Evolutionary conservation across 2,797 vertebrate species (phyloP).

Genomic region (Propithecus perrieri): DNA sequence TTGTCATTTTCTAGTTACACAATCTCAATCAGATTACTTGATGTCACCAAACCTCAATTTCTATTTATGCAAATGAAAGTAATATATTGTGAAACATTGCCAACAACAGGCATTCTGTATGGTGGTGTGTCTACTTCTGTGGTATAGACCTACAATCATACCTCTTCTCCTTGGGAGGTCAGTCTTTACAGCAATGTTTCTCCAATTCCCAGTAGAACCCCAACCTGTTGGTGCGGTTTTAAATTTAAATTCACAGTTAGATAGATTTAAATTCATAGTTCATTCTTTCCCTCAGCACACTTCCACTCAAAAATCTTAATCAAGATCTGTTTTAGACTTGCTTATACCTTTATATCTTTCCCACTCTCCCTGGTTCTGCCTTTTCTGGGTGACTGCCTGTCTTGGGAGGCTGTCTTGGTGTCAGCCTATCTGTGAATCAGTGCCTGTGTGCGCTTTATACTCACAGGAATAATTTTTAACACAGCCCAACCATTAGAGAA

Average conservation of each 20-base stretch:
- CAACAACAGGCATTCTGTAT: too few species aligned
- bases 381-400: background rate
- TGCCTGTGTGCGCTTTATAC: background rate
- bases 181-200: background rate
- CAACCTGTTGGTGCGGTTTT: background rate
- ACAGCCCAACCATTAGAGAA: background rate
- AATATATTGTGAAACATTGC: rapidly evolving
- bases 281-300: background rate
- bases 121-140: rapidly evolving
- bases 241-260: background rate
- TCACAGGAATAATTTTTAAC: background rate
- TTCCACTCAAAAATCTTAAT: background rate
- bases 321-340: background rate
- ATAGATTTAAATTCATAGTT: background rate
- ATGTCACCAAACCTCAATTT: background rate
- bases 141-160: background rate
- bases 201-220: background rate
- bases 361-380: background rate
- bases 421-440: background rate
- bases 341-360: background rate
- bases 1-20: background rate
- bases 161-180: background rate
- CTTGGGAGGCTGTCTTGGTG: background rate
- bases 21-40: background rate
- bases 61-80: background rate